Conservation (phyloP, 2,797 vertebrate genomes). For the Esox lucius region DNA sequence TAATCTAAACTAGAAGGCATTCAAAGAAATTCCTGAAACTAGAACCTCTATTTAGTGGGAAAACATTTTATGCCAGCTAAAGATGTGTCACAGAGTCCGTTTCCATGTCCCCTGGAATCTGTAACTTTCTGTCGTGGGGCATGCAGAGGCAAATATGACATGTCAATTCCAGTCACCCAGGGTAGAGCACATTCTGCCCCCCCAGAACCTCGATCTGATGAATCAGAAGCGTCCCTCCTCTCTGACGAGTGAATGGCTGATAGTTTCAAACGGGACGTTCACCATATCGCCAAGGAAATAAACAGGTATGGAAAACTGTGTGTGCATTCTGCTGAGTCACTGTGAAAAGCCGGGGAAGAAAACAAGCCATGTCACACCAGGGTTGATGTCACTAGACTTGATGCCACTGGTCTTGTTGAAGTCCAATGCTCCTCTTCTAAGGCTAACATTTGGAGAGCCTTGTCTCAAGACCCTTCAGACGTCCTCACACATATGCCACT, state of each 20-base stretch:
- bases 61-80: no score
- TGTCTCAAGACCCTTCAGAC: conserved; percentile 1
- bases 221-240: conserved; percentile 25
- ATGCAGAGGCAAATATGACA: no score
- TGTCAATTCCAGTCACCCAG: neutral
- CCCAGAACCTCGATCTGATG: neutral
- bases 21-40: no score
- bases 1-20: no score
- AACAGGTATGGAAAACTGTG: conserved; percentile 34
- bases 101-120: no score
- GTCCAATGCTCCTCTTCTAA: neutral
- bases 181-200: neutral
- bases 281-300: conserved; percentile 58
- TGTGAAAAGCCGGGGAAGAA: neutral
- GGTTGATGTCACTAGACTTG: neutral
- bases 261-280: conserved; percentile 48
- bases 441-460: conserved; percentile 13
- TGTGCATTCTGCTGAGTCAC: neutral
- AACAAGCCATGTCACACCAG: neutral
- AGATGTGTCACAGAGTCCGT: no score
- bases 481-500: conserved; percentile 50
- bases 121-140: no score
- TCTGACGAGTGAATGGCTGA: conserved; percentile 15
- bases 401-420: neutral
- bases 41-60: no score